phyloP scores from a whole-genome alignment of 2,888 invertebrate species.

The Alloplasta piceator region DNA sequence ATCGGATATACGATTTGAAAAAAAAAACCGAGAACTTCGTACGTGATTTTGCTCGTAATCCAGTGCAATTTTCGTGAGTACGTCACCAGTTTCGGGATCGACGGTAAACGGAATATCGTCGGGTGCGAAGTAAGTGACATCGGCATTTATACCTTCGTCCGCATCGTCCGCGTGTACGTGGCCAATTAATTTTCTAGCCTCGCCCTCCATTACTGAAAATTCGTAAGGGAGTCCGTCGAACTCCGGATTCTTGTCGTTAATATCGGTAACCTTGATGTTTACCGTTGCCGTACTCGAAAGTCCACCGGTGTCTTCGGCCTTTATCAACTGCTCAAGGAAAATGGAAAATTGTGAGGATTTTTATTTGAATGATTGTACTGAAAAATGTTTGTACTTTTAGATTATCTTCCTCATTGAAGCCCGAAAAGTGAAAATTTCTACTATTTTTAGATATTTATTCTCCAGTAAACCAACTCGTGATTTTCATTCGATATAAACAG shows the following conservation, averaged over 20 bases:
- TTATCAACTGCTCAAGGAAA: conserved; percentile 86
- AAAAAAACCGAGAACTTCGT: conserved; percentile 66
- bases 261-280: conserved; percentile 94
- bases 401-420: too few relatives aligned
- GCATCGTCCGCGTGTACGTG: conserved; percentile 93
- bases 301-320: conserved; percentile 94
- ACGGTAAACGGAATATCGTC: conserved; percentile 91
- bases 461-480: too few relatives aligned
- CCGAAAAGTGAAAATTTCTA: too few relatives aligned
- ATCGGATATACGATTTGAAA: neutral
- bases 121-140: conserved; percentile 92
- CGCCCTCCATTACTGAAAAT: conserved; percentile 92
- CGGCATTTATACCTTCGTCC: conserved; percentile 93
- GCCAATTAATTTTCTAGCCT: conserved; percentile 86
- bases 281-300: conserved; percentile 92
- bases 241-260: conserved; percentile 96
- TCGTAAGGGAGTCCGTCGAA: conserved; percentile 92
- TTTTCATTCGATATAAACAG: too few relatives aligned
- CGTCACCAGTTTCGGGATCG: conserved; percentile 91
- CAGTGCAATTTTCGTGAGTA: conserved; percentile 89
- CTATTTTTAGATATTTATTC: too few relatives aligned
- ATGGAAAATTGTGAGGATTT: neutral
- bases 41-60: conserved; percentile 94
- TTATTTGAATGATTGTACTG: too few relatives aligned
- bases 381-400: too few relatives aligned